phyloP scores from a whole-genome alignment of 2,113 vertebrate species.

The Daubentonia madagascariensis region DNA sequence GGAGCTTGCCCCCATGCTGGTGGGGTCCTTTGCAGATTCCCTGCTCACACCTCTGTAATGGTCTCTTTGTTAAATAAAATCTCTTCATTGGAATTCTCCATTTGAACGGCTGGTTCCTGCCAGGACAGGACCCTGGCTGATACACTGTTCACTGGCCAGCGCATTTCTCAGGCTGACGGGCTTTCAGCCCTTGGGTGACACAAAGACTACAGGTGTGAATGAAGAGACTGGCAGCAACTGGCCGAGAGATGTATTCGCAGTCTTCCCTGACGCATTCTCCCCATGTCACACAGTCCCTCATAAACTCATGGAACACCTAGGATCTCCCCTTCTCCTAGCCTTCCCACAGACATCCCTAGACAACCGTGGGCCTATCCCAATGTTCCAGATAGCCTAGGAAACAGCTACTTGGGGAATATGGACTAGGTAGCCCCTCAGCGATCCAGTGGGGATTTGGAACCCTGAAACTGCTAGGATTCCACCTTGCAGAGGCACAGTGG shows the following conservation, averaged over 20 bases:
- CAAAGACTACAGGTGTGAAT: not conserved
- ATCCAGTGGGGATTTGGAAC: not conserved
- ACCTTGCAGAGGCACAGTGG: not conserved
- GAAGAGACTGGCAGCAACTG: not conserved
- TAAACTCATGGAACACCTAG: not conserved
- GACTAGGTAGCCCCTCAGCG: fast-evolving
- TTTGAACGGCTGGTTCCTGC: not conserved
- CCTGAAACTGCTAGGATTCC: not conserved
- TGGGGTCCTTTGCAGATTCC: not conserved
- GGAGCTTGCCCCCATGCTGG: not conserved
- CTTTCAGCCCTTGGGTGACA: not conserved
- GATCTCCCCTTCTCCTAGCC: not conserved
- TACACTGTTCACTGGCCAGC: not conserved
- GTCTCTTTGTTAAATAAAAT: not conserved
- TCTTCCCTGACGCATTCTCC: not conserved
- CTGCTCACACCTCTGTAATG: not conserved
- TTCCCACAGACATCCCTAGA: not conserved
- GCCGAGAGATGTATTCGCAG: not conserved
- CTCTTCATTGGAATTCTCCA: not conserved
- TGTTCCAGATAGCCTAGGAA: not conserved
- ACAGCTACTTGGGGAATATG: not conserved
- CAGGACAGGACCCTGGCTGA: not conserved
- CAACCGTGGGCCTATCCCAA: not conserved
- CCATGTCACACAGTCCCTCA: not conserved
- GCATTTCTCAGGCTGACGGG: not conserved